phyloP scores from a whole-genome alignment of 2,888 invertebrate genomes.

The Alloscopus bannaensis region DNA sequence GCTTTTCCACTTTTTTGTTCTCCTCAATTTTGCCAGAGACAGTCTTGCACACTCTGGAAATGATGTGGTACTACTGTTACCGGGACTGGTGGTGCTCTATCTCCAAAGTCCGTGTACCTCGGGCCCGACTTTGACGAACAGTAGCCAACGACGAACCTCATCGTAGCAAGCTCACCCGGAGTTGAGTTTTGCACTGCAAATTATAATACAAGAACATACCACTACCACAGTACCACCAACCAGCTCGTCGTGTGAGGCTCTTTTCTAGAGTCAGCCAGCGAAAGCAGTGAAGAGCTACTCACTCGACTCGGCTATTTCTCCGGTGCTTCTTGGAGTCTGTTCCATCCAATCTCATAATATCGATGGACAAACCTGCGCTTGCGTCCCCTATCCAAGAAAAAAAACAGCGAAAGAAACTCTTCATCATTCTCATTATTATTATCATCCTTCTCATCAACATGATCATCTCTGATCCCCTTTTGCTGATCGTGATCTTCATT shows the following conservation, averaged over 20 bases:
- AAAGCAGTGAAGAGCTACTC: constrained; percentile 31
- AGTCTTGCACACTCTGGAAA: constrained; percentile 55
- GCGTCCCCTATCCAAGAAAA: constrained; percentile 56
- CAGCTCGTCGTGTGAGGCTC: too few species aligned
- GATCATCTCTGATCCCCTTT: constrained; percentile 24
- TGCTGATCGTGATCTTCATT: constrained; percentile 42
- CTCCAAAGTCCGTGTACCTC: constrained; percentile 6
- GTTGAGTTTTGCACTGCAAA: too few species aligned
- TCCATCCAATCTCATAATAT: constrained; percentile 65
- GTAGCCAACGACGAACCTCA: background rate
- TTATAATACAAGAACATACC: constrained; percentile 12
- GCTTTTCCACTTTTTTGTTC: constrained; percentile 42
- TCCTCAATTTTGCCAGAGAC: constrained; percentile 52
- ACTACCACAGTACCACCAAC: too few species aligned
- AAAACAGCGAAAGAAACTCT: too few species aligned
- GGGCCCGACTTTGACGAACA: constrained; percentile 3
- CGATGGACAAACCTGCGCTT: constrained; percentile 63
- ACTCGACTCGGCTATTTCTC: constrained; percentile 53
- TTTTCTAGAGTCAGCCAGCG: too few species aligned
- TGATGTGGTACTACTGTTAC: constrained; percentile 30
- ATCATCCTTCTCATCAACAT: constrained; percentile 42
- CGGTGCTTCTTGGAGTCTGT: constrained; percentile 59
- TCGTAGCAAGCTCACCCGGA: too few species aligned
- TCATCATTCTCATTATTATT: constrained; percentile 57
- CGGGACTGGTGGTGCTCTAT: constrained; percentile 26